Conservation (phyloP, 2,797 vertebrate genomes). For the Diplodus sargus region DNA sequence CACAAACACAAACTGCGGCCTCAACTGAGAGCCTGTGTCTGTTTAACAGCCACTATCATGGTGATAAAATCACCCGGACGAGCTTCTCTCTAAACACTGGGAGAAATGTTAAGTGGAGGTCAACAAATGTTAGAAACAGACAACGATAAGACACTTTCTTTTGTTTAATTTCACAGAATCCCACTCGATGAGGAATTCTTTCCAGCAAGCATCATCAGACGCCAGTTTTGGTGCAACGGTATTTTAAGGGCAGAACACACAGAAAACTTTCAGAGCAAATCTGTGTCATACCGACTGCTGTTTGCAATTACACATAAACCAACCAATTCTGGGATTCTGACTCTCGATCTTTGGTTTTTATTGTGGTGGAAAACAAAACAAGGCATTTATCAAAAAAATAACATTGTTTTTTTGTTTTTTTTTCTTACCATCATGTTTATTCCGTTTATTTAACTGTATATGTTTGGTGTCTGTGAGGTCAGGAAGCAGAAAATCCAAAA, state of each 20-base stretch:
- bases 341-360: not conserved
- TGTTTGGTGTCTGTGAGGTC: not conserved
- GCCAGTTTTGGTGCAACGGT: not conserved
- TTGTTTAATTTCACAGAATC: conserved; percentile 31
- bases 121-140: conserved; percentile 16
- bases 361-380: conserved; percentile 22
- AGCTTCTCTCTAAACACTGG: conserved; percentile 42
- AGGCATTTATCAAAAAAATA: not conserved
- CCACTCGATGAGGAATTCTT: not conserved
- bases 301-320: conserved; percentile 26
- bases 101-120: conserved; percentile 30
- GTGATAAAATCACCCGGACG: conserved; percentile 44
- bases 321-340: not conserved
- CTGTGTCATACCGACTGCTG: not conserved
- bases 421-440: not conserved
- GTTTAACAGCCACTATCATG: conserved; percentile 51
- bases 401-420: not conserved
- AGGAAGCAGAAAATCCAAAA: not conserved
- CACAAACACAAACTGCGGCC: conserved; percentile 60
- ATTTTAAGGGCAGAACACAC: not conserved
- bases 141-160: not conserved
- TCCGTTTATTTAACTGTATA: not conserved
- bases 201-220: not conserved
- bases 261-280: not conserved
- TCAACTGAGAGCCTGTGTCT: conserved; percentile 43